Conservation (phyloP, 2,888 invertebrate genomes). For the Hemithea aestivaria region DNA sequence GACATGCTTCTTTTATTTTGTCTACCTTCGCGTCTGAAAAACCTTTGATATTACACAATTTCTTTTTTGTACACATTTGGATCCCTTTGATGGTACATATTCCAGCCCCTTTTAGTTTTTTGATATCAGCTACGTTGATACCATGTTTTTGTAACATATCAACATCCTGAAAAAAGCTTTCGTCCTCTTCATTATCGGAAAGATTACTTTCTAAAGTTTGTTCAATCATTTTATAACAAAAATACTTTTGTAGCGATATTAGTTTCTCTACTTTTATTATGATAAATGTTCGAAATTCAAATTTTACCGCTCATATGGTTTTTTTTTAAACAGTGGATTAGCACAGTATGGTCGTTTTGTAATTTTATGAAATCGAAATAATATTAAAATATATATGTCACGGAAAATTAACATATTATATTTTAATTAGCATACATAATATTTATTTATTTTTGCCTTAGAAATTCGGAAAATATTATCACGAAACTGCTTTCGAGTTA, state of each 20-base stretch:
- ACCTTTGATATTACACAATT: conserved; percentile 85
- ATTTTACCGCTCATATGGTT: conserved; percentile 16
- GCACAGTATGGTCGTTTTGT: too few species aligned
- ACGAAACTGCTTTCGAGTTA: too few species aligned
- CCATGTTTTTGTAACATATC: conserved; percentile 81
- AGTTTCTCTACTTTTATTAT: too few species aligned
- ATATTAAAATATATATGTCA: too few species aligned
- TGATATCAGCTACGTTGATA: conserved; percentile 86
- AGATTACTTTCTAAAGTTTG: conserved; percentile 64
- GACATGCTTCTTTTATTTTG: conserved; percentile 88
- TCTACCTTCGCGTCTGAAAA: conserved; percentile 88
- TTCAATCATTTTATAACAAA: conserved; percentile 59
- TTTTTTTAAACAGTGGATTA: too few species aligned
- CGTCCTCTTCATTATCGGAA: conserved; percentile 81
- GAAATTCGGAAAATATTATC: too few species aligned
- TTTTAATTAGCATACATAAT: too few species aligned
- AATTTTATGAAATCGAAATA: too few species aligned
- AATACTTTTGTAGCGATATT: conserved; percentile 30
- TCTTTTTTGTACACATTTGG: conserved; percentile 88
- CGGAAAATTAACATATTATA: too few species aligned
- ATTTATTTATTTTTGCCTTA: too few species aligned
- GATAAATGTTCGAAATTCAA: neutral
- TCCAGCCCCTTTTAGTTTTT: conserved; percentile 86
- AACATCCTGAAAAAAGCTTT: conserved; percentile 86
- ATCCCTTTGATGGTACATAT: conserved; percentile 90